Percentiles rank a stretch among this genome's conserved stretches.
phyloP scores from a whole-genome alignment of 1,140 invertebrate species.

The Temnothorax nylanderi region DNA sequence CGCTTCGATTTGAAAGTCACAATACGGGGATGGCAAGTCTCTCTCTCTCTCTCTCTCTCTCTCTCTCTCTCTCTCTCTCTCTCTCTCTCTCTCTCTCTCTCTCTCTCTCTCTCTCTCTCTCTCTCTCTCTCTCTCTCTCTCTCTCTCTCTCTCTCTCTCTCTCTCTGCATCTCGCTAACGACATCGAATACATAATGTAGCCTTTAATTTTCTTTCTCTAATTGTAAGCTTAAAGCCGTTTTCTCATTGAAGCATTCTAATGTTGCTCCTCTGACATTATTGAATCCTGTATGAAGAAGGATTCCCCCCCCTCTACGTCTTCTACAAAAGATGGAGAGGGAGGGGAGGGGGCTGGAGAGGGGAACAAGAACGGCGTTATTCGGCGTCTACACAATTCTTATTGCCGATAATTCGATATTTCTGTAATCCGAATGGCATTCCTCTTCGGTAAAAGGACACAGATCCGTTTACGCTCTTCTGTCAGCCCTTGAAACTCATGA shows the following conservation, averaged over 20 bases:
- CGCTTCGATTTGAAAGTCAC: background rate
- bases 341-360: background rate
- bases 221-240: background rate
- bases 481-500: background rate
- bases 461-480: background rate
- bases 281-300: background rate
- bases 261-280: background rate
- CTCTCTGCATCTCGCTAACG: background rate
- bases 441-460: background rate
- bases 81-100: background rate
- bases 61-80: background rate
- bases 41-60: too few species aligned
- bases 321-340: background rate
- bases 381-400: background rate
- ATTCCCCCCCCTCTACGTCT: background rate
- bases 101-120: too few species aligned
- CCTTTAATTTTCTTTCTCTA: background rate
- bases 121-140: too few species aligned
- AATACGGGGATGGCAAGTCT: too few species aligned
- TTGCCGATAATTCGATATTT: constrained; percentile 23
- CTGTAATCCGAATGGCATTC: background rate
- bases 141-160: too few species aligned
- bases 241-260: background rate
- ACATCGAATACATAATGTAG: background rate
- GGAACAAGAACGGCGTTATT: background rate